phyloP scores from a whole-genome alignment of 2,113 vertebrate species.

The Suricata suricatta region DNA sequence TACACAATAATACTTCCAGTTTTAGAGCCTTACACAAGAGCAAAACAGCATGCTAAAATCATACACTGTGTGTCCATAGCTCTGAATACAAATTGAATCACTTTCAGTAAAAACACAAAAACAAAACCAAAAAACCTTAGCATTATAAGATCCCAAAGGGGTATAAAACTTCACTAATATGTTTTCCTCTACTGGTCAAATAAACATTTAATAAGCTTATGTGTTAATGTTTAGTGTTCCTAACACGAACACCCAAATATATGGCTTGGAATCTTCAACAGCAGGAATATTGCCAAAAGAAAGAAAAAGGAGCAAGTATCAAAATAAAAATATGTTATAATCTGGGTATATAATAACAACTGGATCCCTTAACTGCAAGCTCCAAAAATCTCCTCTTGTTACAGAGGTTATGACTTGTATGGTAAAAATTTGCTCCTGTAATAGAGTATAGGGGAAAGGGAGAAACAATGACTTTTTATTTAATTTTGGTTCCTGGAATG shows the following conservation, averaged over 20 bases:
- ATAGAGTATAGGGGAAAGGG: neutral
- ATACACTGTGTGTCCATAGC: neutral
- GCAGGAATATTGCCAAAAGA: neutral
- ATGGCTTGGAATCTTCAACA: neutral
- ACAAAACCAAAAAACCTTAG: neutral
- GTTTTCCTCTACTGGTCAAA: neutral
- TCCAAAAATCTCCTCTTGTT: neutral
- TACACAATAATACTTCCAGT: neutral
- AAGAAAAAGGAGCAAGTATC: neutral
- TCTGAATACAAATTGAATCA: constrained; percentile 32
- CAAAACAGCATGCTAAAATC: constrained; percentile 17
- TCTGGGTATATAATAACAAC: neutral
- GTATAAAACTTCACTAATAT: neutral
- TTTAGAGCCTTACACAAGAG: neutral
- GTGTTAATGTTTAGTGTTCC: neutral
- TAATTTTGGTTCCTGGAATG: constrained; percentile 61
- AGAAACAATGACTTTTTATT: constrained; percentile 23
- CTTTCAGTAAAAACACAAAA: neutral
- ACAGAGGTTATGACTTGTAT: neutral
- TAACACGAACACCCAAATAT: neutral
- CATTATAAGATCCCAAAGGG: neutral
- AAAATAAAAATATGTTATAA: constrained; percentile 8
- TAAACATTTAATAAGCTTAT: neutral
- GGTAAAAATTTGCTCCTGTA: neutral
- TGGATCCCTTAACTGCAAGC: neutral